phyloP scores from a whole-genome alignment of 2,797 vertebrate genomes.

The Tympanoctomys barrerae region DNA sequence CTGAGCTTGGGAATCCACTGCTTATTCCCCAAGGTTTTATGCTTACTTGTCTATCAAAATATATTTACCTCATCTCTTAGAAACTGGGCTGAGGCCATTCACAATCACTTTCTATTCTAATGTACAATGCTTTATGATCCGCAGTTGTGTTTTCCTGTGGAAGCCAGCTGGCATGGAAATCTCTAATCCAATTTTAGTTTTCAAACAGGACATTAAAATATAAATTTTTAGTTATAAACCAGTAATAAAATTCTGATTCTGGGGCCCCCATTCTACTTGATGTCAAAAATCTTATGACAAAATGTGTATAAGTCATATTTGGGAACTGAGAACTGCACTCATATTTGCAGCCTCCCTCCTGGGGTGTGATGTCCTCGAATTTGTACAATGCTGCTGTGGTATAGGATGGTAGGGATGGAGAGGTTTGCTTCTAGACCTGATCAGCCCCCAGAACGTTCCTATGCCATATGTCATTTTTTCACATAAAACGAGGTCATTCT shows the following conservation, averaged over 20 bases:
- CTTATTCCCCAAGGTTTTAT: conserved; percentile 4
- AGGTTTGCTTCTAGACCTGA: not conserved
- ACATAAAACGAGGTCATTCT: not conserved
- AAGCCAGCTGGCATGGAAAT: not conserved
- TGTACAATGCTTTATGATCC: not conserved
- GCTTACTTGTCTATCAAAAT: not conserved
- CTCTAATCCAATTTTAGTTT: not conserved
- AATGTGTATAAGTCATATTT: not conserved
- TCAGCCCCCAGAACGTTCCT: not conserved
- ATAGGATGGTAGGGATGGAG: too few species aligned
- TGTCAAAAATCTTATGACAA: not conserved
- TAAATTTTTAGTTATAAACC: not conserved
- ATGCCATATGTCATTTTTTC: not conserved
- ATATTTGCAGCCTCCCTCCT: not conserved
- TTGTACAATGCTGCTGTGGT: not conserved
- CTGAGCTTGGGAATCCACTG: not conserved
- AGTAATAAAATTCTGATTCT: conserved; percentile 13
- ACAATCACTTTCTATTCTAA: not conserved
- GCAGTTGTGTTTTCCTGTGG: not conserved
- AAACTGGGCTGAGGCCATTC: not conserved
- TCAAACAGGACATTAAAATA: not conserved
- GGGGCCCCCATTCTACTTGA: not conserved
- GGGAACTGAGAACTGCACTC: not conserved
- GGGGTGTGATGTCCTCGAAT: not conserved
- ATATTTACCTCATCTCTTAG: not conserved